Conservation (phyloP, 1,140 invertebrate genomes). For the Neotoxoptera formosana region DNA sequence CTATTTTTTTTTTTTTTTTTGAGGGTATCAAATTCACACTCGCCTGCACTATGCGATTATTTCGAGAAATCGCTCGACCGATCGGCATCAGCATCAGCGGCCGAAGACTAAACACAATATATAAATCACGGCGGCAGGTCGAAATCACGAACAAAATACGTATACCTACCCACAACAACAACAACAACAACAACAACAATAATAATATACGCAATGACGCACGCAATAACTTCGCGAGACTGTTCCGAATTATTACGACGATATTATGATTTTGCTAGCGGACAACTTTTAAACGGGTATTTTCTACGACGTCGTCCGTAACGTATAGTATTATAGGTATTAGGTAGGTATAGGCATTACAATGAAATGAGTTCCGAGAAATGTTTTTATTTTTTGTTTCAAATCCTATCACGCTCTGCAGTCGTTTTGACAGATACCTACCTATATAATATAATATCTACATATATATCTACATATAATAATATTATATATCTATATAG, state of each 20-base stretch:
- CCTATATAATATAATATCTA: too few species aligned
- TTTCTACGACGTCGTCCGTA: neutral
- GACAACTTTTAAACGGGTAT: neutral
- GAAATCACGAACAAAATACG: neutral
- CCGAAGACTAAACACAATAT: neutral
- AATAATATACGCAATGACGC: neutral
- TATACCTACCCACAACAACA: too few species aligned
- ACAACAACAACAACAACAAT: too few species aligned
- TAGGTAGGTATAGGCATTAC: neutral
- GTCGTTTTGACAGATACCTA: neutral
- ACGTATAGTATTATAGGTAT: too few species aligned
- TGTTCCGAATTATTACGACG: neutral
- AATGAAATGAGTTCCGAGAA: neutral
- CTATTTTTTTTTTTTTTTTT: neutral
- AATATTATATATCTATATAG: neutral
- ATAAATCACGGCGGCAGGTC: neutral
- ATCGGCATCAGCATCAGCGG: too few species aligned
- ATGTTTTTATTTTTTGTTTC: neutral
- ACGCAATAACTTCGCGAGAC: neutral
- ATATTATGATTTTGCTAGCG: neutral
- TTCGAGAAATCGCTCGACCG: neutral
- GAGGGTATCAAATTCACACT: neutral
- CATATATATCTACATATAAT: too few species aligned
- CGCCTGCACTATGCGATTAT: neutral
- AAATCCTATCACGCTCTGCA: neutral